These are phyloP conservation scores for Lytechinus pictus DNA, from an alignment of 35 echinoderm and acorn worm genomes.

Conservation along the genomic window DNA sequence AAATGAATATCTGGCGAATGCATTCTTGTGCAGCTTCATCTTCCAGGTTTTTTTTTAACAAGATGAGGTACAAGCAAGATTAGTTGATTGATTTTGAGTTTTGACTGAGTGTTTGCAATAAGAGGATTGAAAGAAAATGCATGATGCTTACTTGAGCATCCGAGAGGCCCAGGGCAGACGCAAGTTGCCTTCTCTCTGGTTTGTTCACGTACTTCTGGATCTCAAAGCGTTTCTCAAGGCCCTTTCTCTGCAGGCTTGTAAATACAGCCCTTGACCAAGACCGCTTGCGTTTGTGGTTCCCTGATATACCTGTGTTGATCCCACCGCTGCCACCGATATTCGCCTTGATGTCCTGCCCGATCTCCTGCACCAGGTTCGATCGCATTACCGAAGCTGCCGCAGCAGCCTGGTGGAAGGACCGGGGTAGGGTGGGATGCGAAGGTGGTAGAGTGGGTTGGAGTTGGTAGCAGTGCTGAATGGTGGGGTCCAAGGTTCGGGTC, in stretches of 20 bases:
- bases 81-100: too few relatives aligned
- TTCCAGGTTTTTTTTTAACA: too few relatives aligned
- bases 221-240: constrained; percentile 92
- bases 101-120: too few relatives aligned
- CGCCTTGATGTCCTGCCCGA: neutral
- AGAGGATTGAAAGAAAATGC: too few relatives aligned
- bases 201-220: constrained; percentile 99
- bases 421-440: constrained; percentile 25
- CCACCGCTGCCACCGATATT: constrained; percentile 33
- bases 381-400: neutral
- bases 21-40: too few relatives aligned
- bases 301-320: neutral
- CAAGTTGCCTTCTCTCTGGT: constrained; percentile 91
- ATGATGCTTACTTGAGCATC: constrained; percentile 87
- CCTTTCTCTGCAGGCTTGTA: constrained; percentile 90
- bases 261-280: constrained; percentile 97
- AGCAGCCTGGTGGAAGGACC: constrained; percentile 23
- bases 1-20: too few relatives aligned
- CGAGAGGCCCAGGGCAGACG: constrained; percentile 83
- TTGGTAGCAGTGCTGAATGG: constrained; percentile 19
- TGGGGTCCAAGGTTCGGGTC: neutral
- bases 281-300: constrained; percentile 71
- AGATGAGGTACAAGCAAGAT: too few relatives aligned
- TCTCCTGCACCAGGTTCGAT: neutral
- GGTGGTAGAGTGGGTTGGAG: constrained; percentile 38